These are phyloP conservation scores for Pantherophis alleghaniensis DNA, from an alignment of 2,797 vertebrate species.

Conservation along the genomic window DNA sequence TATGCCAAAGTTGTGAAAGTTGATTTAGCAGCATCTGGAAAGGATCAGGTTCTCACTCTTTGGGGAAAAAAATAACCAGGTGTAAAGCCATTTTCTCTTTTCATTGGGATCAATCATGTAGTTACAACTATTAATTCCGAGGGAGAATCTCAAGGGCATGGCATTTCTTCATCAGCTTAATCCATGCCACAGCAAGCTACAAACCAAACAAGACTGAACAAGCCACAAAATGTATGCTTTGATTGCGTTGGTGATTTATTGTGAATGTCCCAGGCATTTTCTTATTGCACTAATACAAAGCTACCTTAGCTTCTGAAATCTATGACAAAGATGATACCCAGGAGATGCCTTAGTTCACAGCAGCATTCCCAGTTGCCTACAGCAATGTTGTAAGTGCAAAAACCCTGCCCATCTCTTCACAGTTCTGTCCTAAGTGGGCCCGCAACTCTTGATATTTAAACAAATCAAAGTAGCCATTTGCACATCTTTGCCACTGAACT, in stretches of 20 bases:
- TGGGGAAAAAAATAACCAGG: accelerated
- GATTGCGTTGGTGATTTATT: neutral
- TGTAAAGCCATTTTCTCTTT: neutral
- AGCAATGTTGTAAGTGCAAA: slow-evolving; percentile 12
- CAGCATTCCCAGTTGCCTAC: neutral
- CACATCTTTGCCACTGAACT: slow-evolving; percentile 7
- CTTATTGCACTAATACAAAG: slow-evolving; percentile 14
- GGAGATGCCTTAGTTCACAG: neutral
- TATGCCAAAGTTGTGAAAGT: neutral
- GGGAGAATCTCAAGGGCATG: neutral
- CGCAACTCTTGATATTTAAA: slow-evolving; percentile 20
- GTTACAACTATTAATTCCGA: neutral
- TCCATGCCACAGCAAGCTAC: neutral
- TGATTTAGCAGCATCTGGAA: neutral
- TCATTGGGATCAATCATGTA: neutral
- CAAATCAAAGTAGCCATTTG: slow-evolving; percentile 28
- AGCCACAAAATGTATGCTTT: neutral
- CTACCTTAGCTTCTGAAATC: slow-evolving; percentile 13
- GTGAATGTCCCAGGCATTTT: slow-evolving; percentile 3
- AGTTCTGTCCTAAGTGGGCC: slow-evolving; percentile 8
- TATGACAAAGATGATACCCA: slow-evolving; percentile 13
- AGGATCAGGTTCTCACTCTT: neutral
- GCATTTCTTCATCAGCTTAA: neutral
- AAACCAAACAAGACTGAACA: neutral
- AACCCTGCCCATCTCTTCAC: neutral